Evolutionary conservation across 2,888 invertebrate species (phyloP).

Genomic region (Thecocarcelia acutangulata): DNA sequence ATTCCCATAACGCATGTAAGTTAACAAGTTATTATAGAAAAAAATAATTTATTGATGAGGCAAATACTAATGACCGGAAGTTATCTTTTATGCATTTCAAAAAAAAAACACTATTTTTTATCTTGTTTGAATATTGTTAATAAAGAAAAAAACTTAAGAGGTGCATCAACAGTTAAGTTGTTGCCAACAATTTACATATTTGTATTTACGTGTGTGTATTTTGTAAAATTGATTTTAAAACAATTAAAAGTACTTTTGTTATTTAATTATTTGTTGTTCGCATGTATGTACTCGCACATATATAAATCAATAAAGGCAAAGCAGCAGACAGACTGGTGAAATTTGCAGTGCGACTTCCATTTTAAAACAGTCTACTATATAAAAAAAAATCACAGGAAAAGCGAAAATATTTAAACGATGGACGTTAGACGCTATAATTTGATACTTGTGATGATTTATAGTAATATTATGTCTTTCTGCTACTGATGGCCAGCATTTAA

Average conservation of each 20-base stretch:
- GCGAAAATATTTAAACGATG: slow-evolving; percentile 11
- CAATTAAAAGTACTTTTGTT: slow-evolving; percentile 39
- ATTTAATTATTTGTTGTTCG: slow-evolving; percentile 37
- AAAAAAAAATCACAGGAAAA: slow-evolving; percentile 9
- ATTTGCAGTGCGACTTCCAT: background rate
- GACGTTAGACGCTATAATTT: background rate
- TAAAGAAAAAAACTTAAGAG: slow-evolving; percentile 51
- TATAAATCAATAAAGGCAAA: background rate
- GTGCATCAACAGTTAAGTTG: slow-evolving; percentile 46
- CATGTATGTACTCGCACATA: background rate
- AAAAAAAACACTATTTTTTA: slow-evolving; percentile 9
- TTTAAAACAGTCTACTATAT: slow-evolving; percentile 3
- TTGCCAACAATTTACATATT: slow-evolving; percentile 32
- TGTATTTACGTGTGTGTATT: background rate
- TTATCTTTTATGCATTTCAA: slow-evolving; percentile 42
- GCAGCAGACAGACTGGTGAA: background rate
- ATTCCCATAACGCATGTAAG: slow-evolving; percentile 38
- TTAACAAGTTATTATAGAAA: slow-evolving; percentile 40
- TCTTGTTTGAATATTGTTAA: slow-evolving; percentile 23
- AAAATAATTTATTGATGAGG: slow-evolving; percentile 63
- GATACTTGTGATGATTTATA: slow-evolving; percentile 6
- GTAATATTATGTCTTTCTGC: background rate
- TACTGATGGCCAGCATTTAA: background rate
- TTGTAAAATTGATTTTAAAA: background rate
- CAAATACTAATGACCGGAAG: slow-evolving; percentile 65